phyloP scores from a whole-genome alignment of 2,113 vertebrate genomes.

The Corvus hawaiiensis region DNA sequence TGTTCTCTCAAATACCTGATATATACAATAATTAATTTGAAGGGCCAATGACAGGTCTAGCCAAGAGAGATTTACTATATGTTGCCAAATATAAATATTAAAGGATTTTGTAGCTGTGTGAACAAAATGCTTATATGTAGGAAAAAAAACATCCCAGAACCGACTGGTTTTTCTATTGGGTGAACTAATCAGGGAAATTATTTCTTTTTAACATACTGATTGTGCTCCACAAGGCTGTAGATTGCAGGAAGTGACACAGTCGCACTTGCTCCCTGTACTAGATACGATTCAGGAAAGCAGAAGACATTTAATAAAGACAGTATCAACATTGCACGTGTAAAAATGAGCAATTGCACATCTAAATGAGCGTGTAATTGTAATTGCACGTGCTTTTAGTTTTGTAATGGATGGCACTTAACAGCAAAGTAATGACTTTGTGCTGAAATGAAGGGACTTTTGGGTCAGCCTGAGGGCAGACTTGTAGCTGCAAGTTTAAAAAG shows the following conservation, averaged over 20 bases:
- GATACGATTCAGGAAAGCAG: not conserved
- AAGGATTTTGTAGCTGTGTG: not conserved
- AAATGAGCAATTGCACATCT: not conserved
- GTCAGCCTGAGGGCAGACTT: not conserved
- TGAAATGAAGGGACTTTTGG: not conserved
- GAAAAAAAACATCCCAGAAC: not conserved
- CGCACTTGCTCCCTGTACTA: not conserved
- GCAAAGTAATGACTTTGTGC: not conserved
- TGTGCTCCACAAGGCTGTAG: not conserved
- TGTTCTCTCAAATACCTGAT: not conserved
- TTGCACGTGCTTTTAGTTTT: not conserved
- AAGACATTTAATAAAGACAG: not conserved
- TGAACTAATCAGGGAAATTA: not conserved
- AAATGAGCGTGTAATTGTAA: constrained; percentile 32
- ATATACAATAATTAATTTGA: not conserved
- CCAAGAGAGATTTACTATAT: not conserved
- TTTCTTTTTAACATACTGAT: not conserved
- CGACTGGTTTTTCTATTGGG: not conserved
- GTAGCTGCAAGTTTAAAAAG: not conserved
- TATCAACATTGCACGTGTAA: not conserved
- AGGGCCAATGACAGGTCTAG: not conserved
- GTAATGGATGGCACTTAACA: not conserved
- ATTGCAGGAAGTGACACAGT: not conserved
- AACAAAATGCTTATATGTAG: not conserved
- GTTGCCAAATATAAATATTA: not conserved